phyloP scores from a whole-genome alignment of 2,113 vertebrate genomes.

The Solea solea region DNA sequence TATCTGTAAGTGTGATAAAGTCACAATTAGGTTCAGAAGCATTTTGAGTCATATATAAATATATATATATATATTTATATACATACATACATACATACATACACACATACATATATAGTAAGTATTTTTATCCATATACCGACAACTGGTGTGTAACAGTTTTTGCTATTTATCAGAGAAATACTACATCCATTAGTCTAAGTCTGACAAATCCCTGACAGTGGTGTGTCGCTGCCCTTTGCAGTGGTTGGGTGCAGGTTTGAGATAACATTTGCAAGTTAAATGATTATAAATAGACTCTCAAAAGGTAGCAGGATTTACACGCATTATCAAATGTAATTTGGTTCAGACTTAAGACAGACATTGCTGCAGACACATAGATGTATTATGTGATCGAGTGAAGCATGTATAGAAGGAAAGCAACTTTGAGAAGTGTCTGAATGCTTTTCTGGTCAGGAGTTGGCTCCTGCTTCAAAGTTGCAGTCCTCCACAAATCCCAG shows the following conservation, averaged over 20 bases:
- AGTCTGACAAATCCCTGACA: background rate
- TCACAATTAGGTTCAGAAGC: too few species aligned
- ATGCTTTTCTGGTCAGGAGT: constrained; percentile 39
- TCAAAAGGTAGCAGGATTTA: background rate
- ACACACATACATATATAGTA: too few species aligned
- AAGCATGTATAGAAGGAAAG: constrained; percentile 30
- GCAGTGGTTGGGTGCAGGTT: background rate
- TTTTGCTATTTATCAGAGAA: background rate
- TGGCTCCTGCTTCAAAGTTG: constrained; percentile 33
- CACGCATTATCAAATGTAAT: background rate
- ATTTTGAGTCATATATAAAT: too few species aligned
- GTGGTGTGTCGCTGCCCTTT: background rate
- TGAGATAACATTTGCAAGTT: constrained; percentile 1
- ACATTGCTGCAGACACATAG: constrained; percentile 3
- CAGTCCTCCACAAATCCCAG: constrained; percentile 49
- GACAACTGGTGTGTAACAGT: too few species aligned
- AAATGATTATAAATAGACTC: constrained; percentile 16
- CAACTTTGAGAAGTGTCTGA: constrained; percentile 25
- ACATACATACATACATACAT: too few species aligned
- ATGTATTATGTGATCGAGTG: constrained; percentile 21
- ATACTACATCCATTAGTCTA: background rate
- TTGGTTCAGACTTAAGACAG: constrained; percentile 22
- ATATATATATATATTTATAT: too few species aligned
- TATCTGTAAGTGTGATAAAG: too few species aligned
- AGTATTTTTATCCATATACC: too few species aligned